Conservation (phyloP, 2,113 vertebrate genomes). For the Gymnorhina tibicen region DNA sequence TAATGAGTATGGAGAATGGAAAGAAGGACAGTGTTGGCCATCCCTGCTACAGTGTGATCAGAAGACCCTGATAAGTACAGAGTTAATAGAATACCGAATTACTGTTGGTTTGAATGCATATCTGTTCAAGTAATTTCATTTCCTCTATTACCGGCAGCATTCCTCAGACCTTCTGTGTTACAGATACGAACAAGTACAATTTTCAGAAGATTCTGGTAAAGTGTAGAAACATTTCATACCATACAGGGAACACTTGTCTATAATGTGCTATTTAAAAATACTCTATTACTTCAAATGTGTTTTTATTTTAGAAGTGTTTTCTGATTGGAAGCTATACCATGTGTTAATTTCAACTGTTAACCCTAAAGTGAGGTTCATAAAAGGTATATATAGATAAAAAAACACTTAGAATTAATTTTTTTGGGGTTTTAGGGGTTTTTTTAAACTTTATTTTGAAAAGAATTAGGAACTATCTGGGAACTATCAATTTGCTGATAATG, state of each 20-base stretch:
- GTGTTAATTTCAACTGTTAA: background rate
- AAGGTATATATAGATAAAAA: background rate
- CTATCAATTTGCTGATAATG: background rate
- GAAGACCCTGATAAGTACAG: background rate
- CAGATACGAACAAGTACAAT: background rate
- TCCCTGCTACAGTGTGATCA: fast-evolving
- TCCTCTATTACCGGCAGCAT: background rate
- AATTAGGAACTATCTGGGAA: fast-evolving
- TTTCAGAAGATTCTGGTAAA: background rate
- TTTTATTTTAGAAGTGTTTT: background rate
- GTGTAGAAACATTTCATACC: background rate
- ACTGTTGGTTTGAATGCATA: background rate
- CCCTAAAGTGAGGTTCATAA: background rate
- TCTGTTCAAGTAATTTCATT: background rate
- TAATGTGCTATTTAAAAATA: background rate
- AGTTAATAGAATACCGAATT: background rate
- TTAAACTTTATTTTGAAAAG: background rate
- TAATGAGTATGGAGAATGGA: background rate
- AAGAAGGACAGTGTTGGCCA: background rate
- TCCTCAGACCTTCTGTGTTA: background rate
- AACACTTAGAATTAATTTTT: background rate
- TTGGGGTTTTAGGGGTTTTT: too few relatives aligned
- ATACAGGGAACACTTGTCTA: background rate
- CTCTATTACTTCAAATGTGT: background rate
- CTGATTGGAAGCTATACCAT: background rate